Evolutionary conservation across 30 jellyfish, hydroid and myxozoan genomes (phyloP), one percentile per base, ranked within the genome.

Genomic region (Phacellophora camtschatica): DNA sequence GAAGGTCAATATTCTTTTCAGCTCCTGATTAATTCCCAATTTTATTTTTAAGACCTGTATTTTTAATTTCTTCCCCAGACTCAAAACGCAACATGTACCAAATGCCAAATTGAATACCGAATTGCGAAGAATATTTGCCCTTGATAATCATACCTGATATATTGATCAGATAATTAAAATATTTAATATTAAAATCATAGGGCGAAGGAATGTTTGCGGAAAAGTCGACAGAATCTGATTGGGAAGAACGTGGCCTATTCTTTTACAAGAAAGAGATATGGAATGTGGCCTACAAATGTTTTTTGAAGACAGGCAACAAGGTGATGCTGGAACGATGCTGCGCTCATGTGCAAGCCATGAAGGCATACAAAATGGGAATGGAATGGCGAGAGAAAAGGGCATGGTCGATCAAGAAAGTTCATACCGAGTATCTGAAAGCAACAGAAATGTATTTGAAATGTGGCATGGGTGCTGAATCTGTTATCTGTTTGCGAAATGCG

Each of bases 401-500:
- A 3, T 62, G 80, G n/a, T 29, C 87, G 3, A 19, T 68, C 30
- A 64, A 69, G 28, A 64, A 51, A 19, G 97, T 80, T 0, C 66
- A 79, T 23, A 73, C 53, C 23, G 94, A 88, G 49, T 88, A 68
- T 41, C 56, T 81, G 41, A 71, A 32, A 22, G 93, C 97, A 1
- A 65, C 97, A 22, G 50, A 35, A 63, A n/a, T 54, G 66, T 88
- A 23, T 58, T 71, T 88, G 30, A 42, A 20, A 39, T 71, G 87
- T 75, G 90, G 89, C 1, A 66, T 88, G 91, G 87, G 61, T 1
- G 89, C 74, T 8, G 97, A 88, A 43, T 85, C 95, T 1, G 62
- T 49, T 0, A 80, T 58, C 29, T 88, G 95, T 32, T 30, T 88
- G 22, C 51, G 64, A 55, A 88, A 88, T 70, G 83, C 86, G 42